Conservation (phyloP, 2,113 vertebrate genomes). For the Pangasianodon hypophthalmus region DNA sequence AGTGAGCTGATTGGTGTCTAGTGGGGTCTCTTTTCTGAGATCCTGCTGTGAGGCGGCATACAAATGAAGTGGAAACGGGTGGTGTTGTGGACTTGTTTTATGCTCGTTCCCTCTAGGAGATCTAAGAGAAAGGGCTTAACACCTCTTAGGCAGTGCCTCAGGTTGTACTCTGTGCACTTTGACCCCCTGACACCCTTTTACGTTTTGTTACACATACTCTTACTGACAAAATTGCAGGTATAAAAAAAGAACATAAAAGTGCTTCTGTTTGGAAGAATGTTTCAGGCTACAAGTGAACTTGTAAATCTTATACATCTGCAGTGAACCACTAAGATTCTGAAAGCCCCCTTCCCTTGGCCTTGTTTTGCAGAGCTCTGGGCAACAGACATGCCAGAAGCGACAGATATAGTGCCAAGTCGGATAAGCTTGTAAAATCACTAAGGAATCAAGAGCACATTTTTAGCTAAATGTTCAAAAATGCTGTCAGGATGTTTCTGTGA, state of each 20-base stretch:
- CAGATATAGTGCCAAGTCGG: constrained; percentile 71
- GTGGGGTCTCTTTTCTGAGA: not conserved
- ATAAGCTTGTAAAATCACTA: constrained; percentile 73
- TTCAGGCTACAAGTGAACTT: constrained; percentile 47
- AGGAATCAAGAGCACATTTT: constrained; percentile 73
- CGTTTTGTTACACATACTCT: constrained; percentile 30
- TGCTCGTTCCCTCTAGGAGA: constrained; percentile 44
- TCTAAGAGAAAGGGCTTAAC: constrained; percentile 36
- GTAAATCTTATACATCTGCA: constrained; percentile 39
- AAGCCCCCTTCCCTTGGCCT: constrained; percentile 48
- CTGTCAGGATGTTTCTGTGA: constrained; percentile 70
- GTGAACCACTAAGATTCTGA: constrained; percentile 42
- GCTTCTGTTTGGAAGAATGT: constrained; percentile 47
- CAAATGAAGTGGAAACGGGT: constrained; percentile 36
- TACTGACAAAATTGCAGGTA: constrained; percentile 24
- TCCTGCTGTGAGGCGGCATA: constrained; percentile 34
- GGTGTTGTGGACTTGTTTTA: constrained; percentile 56
- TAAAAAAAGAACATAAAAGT: constrained; percentile 29
- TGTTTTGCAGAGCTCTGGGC: constrained; percentile 66
- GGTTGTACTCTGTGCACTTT: constrained; percentile 37
- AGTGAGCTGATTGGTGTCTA: constrained; percentile 34
- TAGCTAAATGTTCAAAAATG: constrained; percentile 73
- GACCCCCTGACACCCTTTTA: constrained; percentile 31
- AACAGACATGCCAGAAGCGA: constrained; percentile 67
- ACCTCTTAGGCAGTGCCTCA: constrained; percentile 37